A percentile compares a stretch with the other conserved stretches of the same genome.
These are phyloP conservation scores for Smutsia temminckii DNA, from an alignment of 2,797 vertebrate species.

Conservation along the genomic window DNA sequence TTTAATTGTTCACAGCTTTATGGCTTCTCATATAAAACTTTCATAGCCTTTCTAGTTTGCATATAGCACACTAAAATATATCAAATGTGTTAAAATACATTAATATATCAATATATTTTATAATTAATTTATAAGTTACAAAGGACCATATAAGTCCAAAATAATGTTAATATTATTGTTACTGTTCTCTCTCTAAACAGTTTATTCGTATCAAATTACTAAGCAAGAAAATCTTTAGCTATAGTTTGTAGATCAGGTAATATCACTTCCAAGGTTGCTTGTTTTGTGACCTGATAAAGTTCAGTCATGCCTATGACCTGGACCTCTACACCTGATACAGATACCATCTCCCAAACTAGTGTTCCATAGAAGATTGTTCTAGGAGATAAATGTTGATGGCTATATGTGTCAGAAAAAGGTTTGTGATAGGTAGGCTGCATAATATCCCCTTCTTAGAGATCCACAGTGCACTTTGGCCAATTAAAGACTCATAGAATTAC, in stretches of 20 bases:
- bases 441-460: conserved; percentile 37
- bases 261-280: neutral
- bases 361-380: neutral
- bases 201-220: conserved; percentile 41
- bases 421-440: conserved; percentile 35
- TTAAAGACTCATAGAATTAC: conserved; percentile 61
- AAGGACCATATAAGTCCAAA: conserved; percentile 32
- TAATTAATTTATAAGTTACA: neutral
- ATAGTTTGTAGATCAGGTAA: conserved; percentile 15
- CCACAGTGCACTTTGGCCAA: conserved; percentile 50
- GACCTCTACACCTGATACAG: neutral
- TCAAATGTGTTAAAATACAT: neutral
- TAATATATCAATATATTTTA: neutral
- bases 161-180: neutral
- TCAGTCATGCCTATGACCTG: neutral
- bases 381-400: neutral
- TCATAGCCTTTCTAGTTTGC: conserved; percentile 26
- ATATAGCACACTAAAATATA: conserved; percentile 44
- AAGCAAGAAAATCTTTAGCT: conserved; percentile 34
- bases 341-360: neutral
- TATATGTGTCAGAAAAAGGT: neutral
- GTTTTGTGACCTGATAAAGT: conserved; percentile 11
- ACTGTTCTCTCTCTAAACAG: neutral
- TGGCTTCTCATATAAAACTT: neutral
- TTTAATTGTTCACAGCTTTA: conserved; percentile 23